phyloP scores from a whole-genome alignment of 2,797 vertebrate genomes.

The Myiotriccus ornatus region DNA sequence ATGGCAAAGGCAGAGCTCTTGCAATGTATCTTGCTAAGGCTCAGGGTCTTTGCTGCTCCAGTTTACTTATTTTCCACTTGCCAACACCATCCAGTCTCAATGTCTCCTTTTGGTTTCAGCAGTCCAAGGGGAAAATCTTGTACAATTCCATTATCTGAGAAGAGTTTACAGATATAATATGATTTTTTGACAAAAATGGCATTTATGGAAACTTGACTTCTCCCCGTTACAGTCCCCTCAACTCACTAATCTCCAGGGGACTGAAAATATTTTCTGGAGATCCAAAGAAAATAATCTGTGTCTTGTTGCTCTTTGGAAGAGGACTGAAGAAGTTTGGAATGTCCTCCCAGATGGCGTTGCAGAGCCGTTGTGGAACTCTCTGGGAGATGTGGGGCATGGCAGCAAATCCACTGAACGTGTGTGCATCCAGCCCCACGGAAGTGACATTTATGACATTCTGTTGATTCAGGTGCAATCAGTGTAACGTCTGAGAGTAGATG shows the following conservation, averaged over 20 bases:
- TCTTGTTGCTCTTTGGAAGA: neutral
- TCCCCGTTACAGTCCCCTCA: rapidly evolving
- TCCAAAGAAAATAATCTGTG: neutral
- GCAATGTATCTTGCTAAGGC: neutral
- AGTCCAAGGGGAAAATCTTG: neutral
- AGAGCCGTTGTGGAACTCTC: neutral
- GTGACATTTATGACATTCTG: neutral
- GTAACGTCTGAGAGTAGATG: neutral
- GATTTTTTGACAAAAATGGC: neutral
- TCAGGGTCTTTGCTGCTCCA: neutral
- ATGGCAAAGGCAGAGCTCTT: neutral
- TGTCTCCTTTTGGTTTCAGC: neutral
- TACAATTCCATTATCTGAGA: neutral
- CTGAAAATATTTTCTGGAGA: neutral
- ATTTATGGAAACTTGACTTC: neutral
- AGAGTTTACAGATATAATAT: neutral
- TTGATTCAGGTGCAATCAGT: neutral
- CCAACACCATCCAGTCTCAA: neutral
- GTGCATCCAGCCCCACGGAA: neutral
- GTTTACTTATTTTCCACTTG: neutral
- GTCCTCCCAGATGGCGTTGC: neutral
- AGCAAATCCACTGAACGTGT: neutral
- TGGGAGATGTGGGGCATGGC: neutral
- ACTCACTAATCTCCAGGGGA: neutral
- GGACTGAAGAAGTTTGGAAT: neutral